These are phyloP conservation scores for Drosophila cardini DNA, from an alignment of 1,140 invertebrate species.

Conservation along the genomic window DNA sequence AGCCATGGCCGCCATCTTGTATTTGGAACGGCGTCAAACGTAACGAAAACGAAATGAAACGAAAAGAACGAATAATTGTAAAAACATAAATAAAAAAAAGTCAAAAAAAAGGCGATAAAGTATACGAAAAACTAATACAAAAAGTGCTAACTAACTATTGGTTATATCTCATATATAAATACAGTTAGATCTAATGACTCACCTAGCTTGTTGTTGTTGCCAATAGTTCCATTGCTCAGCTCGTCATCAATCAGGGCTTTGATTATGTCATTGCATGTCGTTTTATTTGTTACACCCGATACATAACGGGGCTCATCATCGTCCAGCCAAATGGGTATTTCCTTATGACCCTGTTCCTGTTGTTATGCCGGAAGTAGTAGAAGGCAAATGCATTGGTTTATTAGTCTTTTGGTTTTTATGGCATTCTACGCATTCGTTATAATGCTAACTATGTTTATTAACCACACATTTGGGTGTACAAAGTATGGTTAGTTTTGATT, in stretches of 20 bases:
- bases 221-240: constrained; percentile 55
- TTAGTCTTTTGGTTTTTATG: constrained; percentile 5
- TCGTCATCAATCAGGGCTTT: constrained; percentile 84
- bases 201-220: constrained; percentile 39
- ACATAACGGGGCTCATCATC: constrained; percentile 78
- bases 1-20: constrained; percentile 73
- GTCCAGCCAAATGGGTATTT: constrained; percentile 83
- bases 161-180: neutral
- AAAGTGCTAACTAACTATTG: constrained; percentile 18
- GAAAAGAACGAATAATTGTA: constrained; percentile 55
- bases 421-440: constrained; percentile 1
- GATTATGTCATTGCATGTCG: constrained; percentile 84
- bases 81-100: constrained; percentile 57
- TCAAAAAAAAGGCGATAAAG: constrained; percentile 26
- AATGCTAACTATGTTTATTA: neutral
- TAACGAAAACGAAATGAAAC: constrained; percentile 39
- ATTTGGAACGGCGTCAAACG: constrained; percentile 32
- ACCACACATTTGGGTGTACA: constrained; percentile 1
- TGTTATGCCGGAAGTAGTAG: constrained; percentile 7
- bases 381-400: constrained; percentile 18
- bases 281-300: constrained; percentile 81
- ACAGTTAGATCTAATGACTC: constrained; percentile 42
- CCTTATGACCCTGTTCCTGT: constrained; percentile 75
- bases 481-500: neutral
- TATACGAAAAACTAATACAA: constrained; percentile 46